Evolutionary conservation across 2,888 invertebrate genomes (phyloP), one percentile per base, ranked within the genome.

Genomic region (Microplitis deprimator): DNA sequence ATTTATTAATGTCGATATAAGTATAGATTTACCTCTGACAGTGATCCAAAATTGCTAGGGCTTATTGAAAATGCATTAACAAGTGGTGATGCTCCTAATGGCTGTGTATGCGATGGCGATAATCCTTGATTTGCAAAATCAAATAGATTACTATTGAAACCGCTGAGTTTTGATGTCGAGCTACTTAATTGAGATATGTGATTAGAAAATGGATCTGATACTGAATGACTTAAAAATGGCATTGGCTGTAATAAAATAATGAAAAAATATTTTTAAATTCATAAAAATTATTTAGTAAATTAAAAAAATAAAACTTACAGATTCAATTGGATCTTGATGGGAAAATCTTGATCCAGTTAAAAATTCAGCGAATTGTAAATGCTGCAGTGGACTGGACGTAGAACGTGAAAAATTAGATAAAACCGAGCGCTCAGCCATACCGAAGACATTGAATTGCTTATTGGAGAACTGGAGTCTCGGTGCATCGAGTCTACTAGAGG

Each of bases 371-470:
- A 93, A 92, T 85, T 94, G 92, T 86, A 94, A 91, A 79, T 93
- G 93, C 84, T 94, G 94, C 82, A 94, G 91, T 83, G 94, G 95
- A 84, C 96, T 96, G 86, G 95, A 95, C 81, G 92, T 92, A 60
- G 95, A 94, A 77, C 96, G 96, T 84, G 96, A 96, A 90, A 96
- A 95, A 87, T 94, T 95, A 82, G 93, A 92, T 83, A 94, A 90
- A 83, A 91, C 92, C 5, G 91, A 88, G 64, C 93, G 87, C 87
- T 91, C 90, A 40, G 88, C 86, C 84, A 91, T 88, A 82, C 94
- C 93, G n/a, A 94, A 80, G 95, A 94, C 89, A 96, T 93, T 82
- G 95, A 94, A 91, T 95, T 95, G 84, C 93, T 92, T 75, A 93
- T 93, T 75, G 94, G 93, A 75, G 93, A 93, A 91, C 93, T 94